These are phyloP conservation scores for Crossaster papposus DNA, from an alignment of 53 echinoderm and acorn worm species.

Conservation along the genomic window DNA sequence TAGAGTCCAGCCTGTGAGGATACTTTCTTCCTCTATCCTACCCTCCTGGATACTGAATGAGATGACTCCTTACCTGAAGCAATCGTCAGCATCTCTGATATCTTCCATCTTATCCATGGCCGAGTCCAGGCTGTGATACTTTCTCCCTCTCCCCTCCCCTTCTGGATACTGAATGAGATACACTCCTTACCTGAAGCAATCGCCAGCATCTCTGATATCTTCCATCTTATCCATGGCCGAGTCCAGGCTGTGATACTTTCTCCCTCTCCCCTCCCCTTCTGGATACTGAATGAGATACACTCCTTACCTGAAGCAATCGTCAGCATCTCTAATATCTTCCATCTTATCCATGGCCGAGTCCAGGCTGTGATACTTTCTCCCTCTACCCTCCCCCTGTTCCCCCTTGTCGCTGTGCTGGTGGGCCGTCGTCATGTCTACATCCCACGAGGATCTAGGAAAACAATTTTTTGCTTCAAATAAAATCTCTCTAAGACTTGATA, in stretches of 20 bases:
- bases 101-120: constrained; percentile 76
- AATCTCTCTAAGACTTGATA: too few relatives aligned
- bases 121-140: constrained; percentile 88
- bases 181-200: constrained; percentile 76
- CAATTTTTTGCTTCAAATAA: too few relatives aligned
- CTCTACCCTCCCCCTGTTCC: constrained; percentile 43
- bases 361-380: constrained; percentile 82
- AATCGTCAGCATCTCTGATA: constrained; percentile 77
- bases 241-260: constrained; percentile 87
- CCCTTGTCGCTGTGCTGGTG: constrained; percentile 34
- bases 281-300: not conserved
- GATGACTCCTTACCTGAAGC: constrained; percentile 70
- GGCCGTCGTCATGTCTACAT: constrained; percentile 68
- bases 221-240: constrained; percentile 83
- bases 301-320: constrained; percentile 79
- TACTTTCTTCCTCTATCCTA: constrained; percentile 70
- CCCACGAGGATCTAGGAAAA: constrained; percentile 83
- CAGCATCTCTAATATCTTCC: constrained; percentile 73
- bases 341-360: constrained; percentile 88
- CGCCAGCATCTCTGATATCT: constrained; percentile 71
- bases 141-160: constrained; percentile 58
- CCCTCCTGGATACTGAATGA: not conserved
- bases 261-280: constrained; percentile 48
- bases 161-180: not conserved
- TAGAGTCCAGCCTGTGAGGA: constrained; percentile 85